Evolutionary conservation across 1,140 invertebrate genomes (phyloP).

Genomic region (Cotesia chilonis): DNA sequence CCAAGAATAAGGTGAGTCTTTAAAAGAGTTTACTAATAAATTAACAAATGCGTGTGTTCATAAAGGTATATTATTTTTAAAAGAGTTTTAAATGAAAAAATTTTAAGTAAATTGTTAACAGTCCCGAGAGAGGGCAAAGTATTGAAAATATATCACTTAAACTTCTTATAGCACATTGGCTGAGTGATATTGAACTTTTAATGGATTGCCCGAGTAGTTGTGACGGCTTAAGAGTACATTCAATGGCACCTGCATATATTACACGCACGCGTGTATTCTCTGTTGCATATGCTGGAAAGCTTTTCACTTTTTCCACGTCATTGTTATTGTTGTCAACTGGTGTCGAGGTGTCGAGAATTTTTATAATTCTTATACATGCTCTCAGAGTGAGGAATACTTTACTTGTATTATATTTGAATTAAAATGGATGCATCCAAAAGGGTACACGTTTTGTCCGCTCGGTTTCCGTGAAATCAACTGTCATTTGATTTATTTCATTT

Average conservation of each 20-base stretch:
- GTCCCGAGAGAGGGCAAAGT: conserved; percentile 11
- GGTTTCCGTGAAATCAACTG: too few relatives aligned
- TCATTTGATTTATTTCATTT: too few relatives aligned
- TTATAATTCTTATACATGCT: too few relatives aligned
- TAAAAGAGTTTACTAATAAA: too few relatives aligned
- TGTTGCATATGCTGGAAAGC: conserved; percentile 20
- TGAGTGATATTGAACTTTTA: conserved; percentile 41
- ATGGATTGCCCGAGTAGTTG: conserved; percentile 41
- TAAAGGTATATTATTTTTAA: neutral
- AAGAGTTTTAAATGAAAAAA: conserved; percentile 6
- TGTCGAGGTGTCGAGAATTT: too few relatives aligned
- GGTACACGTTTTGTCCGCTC: too few relatives aligned
- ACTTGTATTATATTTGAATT: too few relatives aligned
- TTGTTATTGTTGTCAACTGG: neutral
- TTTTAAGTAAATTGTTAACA: conserved; percentile 4
- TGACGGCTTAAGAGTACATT: conserved; percentile 27
- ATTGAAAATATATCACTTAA: conserved; percentile 9
- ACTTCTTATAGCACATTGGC: neutral
- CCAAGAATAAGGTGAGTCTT: too few relatives aligned
- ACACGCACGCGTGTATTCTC: conserved; percentile 29
- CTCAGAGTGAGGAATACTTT: too few relatives aligned
- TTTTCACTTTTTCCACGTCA: conserved; percentile 15
- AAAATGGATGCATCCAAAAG: too few relatives aligned
- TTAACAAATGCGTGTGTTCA: too few relatives aligned
- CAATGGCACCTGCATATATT: conserved; percentile 44